Evolutionary conservation across 2,888 invertebrate species (phyloP), one percentile per base, ranked within the genome.

Genomic region (Drosophila vallismaia): DNA sequence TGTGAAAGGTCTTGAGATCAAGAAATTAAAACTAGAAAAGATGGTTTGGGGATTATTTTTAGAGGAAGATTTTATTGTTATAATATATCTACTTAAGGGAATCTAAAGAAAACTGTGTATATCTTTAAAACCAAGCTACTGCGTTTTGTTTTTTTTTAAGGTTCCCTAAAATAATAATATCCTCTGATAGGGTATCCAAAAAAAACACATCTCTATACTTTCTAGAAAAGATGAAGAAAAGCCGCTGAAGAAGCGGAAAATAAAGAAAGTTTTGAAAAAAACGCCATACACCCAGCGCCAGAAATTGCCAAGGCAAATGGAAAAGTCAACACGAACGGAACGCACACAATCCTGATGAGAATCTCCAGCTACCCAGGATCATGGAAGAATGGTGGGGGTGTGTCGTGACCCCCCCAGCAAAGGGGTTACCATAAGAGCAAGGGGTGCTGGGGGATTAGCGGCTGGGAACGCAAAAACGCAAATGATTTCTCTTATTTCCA

Each of bases 401-500:
- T 14, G 9, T 6, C 31, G 2, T 9, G 7, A 31, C 33, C 2
- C 3, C 10, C 36, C 10, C 10, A 9, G 10, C 6, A 45, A 56
- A 57, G 59, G 33, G 45, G 36, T 59, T 46, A n/a, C n/a, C n/a
- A n/a, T n/a, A 45, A 33, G 36, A 19, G 28, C 12, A n/a, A n/a
- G 56, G 66, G 6, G 49, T n/a, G 24, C 44, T 14, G 67, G 48
- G 57, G 62, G 69, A 84, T 76, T 71, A 76, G 75, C 74, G 71
- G 74, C 64, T 63, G 57, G 55, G 60, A 54, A 64, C 44, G 63
- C 71, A 74, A 83, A 82, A 81, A 85, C 79, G 74, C 87, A 78
- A 85, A 85, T 87, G 84, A 88, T 83, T 86, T 81, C 86, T 77
- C 75, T 73, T 74, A 81, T 81, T 88, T 79, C 81, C 70, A 68